These are phyloP conservation scores for Leptosomus discolor DNA, from an alignment of 2,113 vertebrate species.

Conservation along the genomic window DNA sequence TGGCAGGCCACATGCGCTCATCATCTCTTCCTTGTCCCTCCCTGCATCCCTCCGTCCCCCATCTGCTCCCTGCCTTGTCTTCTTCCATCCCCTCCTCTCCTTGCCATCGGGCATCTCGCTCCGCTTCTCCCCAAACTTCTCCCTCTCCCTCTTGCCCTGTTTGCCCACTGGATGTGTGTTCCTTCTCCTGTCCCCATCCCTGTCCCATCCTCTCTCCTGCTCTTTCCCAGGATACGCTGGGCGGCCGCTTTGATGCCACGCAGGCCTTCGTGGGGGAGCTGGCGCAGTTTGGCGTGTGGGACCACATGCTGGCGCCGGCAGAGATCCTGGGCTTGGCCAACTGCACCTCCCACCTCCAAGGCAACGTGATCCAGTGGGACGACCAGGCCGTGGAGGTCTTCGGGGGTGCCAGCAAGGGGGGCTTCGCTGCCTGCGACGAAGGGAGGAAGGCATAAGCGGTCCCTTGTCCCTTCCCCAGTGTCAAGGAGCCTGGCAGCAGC, in stretches of 20 bases:
- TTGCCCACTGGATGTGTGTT: neutral
- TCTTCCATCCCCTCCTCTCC: neutral
- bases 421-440: constrained; percentile 83
- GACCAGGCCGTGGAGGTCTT: constrained; percentile 88
- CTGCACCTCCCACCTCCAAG: constrained; percentile 82
- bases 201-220: neutral
- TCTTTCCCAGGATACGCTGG: constrained; percentile 84
- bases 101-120: neutral
- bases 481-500: neutral
- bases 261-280: constrained; percentile 94
- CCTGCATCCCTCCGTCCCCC: neutral
- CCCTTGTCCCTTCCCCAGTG: neutral
- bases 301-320: constrained; percentile 82
- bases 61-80: neutral
- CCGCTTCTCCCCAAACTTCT: neutral
- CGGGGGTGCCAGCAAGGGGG: constrained; percentile 85
- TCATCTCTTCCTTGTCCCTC: neutral
- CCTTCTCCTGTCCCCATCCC: neutral
- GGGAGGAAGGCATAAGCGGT: constrained; percentile 78
- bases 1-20: rapidly evolving
- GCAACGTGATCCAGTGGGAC: constrained; percentile 92
- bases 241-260: constrained; percentile 91
- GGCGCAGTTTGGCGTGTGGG: constrained; percentile 93
- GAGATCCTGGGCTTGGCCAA: constrained; percentile 88
- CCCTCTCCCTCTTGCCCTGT: neutral